Evolutionary conservation across 2,113 vertebrate species (phyloP), one percentile per base, ranked within the genome.

Genomic region (Myotis yumanensis): DNA sequence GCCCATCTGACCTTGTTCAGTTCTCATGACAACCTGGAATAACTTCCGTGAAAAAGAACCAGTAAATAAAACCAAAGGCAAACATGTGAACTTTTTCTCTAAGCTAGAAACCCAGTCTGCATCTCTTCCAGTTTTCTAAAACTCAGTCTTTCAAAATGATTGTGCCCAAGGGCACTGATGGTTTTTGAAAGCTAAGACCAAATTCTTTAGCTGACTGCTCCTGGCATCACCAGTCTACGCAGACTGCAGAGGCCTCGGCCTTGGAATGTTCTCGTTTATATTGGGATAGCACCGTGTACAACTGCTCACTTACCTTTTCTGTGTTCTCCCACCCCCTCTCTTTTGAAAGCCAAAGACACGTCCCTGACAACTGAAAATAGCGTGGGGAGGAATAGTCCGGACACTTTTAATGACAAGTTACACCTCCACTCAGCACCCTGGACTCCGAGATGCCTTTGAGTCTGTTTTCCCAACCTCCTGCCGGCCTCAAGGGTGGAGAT

Each of bases 401-500:
- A 99, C 96, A 98, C 87, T 98, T 98, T 97, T 96, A 97, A 98
- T 97, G 98, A 99, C 98, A 98, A 98, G 98, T 94, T 97, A 97
- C 98, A 98, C 98, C 97, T 98, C 98, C 98, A 96, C 98, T 98
- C 98, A 98, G 98, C 98, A 98, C 98, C 98, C 98, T 98, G 99
- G 99, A 99, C 98, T 98, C 98, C 98, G 98, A 96, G 98, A 99
- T 99, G 99, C 99, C 99, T 99, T 99, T 98, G 98, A 98, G 99
- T 98, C 98, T 99, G 89, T 93, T 89, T 98, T 98, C 99, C 98
- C 98, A 98, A 98, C 99, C 99, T 99, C 99, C 99, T 98, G 98
- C 98, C 98, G 99, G 99, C 99, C 99, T 99, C 99, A 99, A 99
- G 98, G 99, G 99, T 99, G 99, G 99, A 99, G 98, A 98, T 98